Percentiles rank a stretch among this genome's conserved stretches.
phyloP scores from a whole-genome alignment of 2,113 vertebrate species.

The Lota lota region DNA sequence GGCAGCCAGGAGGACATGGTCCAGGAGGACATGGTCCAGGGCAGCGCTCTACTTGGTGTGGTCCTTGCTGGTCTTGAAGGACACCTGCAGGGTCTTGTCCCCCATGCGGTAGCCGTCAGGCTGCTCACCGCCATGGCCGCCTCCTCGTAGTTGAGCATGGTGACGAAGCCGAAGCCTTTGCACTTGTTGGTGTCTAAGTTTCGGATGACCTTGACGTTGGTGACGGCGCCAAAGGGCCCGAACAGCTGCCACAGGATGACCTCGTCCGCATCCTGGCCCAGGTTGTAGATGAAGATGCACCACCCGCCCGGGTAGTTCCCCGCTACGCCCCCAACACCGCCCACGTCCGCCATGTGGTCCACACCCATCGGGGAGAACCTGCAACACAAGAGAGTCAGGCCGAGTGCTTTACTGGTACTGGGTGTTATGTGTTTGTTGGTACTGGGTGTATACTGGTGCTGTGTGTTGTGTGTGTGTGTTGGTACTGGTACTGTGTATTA shows the following conservation, averaged over 20 bases:
- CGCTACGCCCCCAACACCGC: conserved; percentile 82
- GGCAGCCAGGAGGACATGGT: neutral
- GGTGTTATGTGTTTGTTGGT: too few species aligned
- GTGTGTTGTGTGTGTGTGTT: too few species aligned
- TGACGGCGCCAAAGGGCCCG: conserved; percentile 94
- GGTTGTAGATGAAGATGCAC: conserved; percentile 99
- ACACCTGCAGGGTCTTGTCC: conserved; percentile 97
- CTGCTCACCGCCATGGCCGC: conserved; percentile 97
- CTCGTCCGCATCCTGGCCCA: conserved; percentile 94
- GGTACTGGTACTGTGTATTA: too few species aligned
- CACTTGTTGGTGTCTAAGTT: conserved; percentile 99
- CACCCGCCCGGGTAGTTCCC: conserved; percentile 88
- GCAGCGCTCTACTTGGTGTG: conserved; percentile 91
- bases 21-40: neutral
- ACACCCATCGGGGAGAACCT: conserved; percentile 98
- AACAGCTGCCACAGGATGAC: conserved; percentile 99
- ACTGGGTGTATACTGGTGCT: too few species aligned
- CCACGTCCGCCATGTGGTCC: conserved; percentile 91
- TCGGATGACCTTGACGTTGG: conserved; percentile 97
- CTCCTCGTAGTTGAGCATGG: conserved; percentile 99
- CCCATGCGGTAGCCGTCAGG: conserved; percentile 95
- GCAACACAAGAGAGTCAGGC: conserved; percentile 26
- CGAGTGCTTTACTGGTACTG: too few species aligned
- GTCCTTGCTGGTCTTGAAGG: conserved; percentile 98
- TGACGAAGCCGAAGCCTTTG: conserved; percentile 98